Base-by-base conservation (phyloP, 2,888 invertebrate species). In the Xestia xanthographa region DNA sequence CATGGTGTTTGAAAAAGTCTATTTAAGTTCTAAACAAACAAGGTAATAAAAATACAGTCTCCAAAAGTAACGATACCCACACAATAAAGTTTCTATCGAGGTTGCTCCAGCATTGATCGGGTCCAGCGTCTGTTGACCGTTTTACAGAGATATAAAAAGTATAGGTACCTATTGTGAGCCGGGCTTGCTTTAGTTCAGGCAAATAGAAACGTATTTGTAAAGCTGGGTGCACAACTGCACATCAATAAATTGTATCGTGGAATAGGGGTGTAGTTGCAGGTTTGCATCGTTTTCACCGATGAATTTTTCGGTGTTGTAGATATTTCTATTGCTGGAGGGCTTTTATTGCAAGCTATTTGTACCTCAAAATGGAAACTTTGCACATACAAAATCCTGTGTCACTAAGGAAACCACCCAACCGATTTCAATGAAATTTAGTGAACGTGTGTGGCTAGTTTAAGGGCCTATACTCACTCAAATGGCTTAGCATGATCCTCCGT, bases 221-320 rank as follows among this genome's bases (percentile, higher is more conserved):
- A 60, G 22, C 45, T 60, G 34, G 22, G 6, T 65, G 29, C 38
- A 75, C 4, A 70, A 69, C 50, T 41, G 22, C 22, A 73, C 38
- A 48, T 50, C 34, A 41, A 80, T 80, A 74, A 43, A 66, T 29
- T 62, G 53, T 62, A 26, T 56, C 29, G 38, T 3, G 50, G 17
- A 72, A 80, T 79, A 56, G 34, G 60, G 41, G 22, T 17, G 66
- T 26, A 73, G 53, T 41, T 38, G 22, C 34, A 43, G 8, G 20
- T 14, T 1, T 38, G n/a, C n/a, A 41, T 48, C 4, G 12, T 50
- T 43, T 63, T 48, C 11, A 38, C 38, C 34, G 26, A 26, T 58
- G 6, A 45, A 62, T 22, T n/a, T 63, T 69, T 8, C 5, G 17
- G 29, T 56, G 20, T 29, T 8, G 43, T 43, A 9, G 2, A 38